These are phyloP conservation scores for Eleginops maclovinus DNA, from an alignment of 2,113 vertebrate genomes.

Conservation along the genomic window DNA sequence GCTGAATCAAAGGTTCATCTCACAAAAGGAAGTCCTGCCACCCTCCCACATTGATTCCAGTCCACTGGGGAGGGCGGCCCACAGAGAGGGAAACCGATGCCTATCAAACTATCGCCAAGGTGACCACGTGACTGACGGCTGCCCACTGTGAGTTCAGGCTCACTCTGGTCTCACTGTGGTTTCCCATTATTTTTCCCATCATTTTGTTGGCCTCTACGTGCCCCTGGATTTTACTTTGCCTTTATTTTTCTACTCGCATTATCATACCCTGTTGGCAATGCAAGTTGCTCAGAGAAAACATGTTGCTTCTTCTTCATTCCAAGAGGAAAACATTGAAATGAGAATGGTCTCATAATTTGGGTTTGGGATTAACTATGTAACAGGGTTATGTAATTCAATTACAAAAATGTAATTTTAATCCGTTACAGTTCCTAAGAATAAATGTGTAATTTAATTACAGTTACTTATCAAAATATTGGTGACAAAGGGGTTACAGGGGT, in stretches of 20 bases:
- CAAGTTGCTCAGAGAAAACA: conserved; percentile 12
- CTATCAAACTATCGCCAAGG: conserved; percentile 37
- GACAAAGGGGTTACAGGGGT: no score
- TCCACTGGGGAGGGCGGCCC: conserved; percentile 30
- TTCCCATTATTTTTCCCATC: conserved; percentile 12
- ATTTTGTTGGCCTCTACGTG: conserved; percentile 1
- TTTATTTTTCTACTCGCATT: conserved; percentile 18
- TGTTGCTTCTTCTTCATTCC: not conserved
- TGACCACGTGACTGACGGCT: conserved; percentile 51
- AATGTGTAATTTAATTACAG: no score
- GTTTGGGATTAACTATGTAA: no score
- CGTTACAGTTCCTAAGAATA: no score
- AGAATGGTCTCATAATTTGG: not conserved
- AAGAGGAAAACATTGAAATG: no score
- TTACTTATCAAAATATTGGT: no score
- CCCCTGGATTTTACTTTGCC: conserved; percentile 11
- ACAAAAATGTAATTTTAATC: no score
- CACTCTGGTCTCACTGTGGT: conserved; percentile 34
- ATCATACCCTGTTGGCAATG: conserved; percentile 6
- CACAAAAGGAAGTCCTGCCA: conserved; percentile 17
- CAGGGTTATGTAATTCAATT: no score
- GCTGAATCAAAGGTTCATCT: conserved; percentile 26
- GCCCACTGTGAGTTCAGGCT: conserved; percentile 38
- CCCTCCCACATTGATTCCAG: conserved; percentile 14
- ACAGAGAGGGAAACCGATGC: conserved; percentile 42